Evolutionary conservation across 2,888 invertebrate genomes (phyloP).

Genomic region (Zygogramma bicolorata): DNA sequence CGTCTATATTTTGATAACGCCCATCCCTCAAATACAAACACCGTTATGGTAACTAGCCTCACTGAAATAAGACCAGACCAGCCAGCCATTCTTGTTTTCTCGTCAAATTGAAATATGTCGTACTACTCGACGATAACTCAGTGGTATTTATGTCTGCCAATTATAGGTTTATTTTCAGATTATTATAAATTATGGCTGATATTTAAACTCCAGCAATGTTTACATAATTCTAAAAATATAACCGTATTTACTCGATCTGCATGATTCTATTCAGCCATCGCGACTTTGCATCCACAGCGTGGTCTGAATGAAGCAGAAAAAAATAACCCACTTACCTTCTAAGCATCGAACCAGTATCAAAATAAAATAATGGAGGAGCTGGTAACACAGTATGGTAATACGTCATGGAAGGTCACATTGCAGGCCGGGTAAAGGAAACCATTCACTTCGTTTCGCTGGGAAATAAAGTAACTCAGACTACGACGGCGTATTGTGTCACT

Average conservation of each 20-base stretch:
- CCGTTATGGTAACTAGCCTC: neutral
- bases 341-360: constrained; percentile 37
- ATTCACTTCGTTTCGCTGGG: constrained; percentile 20
- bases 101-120: constrained; percentile 16
- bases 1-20: too few relatives aligned
- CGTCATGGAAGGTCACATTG: constrained; percentile 46
- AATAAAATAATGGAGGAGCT: constrained; percentile 36
- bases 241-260: constrained; percentile 23
- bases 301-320: constrained; percentile 30
- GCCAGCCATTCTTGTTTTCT: neutral
- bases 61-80: neutral
- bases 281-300: constrained; percentile 11
- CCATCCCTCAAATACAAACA: neutral
- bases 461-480: too few relatives aligned
- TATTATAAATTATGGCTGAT: constrained; percentile 37
- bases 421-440: constrained; percentile 33
- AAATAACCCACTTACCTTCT: constrained; percentile 42
- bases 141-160: constrained; percentile 35
- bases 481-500: too few relatives aligned
- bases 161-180: constrained; percentile 39
- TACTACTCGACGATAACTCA: constrained; percentile 18
- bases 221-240: constrained; percentile 40
- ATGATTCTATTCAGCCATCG: constrained; percentile 1
- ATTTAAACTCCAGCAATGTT: constrained; percentile 33
- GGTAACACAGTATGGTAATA: constrained; percentile 32